phyloP scores from a whole-genome alignment of 2,888 invertebrate genomes.

The Maniola hyperantus region DNA sequence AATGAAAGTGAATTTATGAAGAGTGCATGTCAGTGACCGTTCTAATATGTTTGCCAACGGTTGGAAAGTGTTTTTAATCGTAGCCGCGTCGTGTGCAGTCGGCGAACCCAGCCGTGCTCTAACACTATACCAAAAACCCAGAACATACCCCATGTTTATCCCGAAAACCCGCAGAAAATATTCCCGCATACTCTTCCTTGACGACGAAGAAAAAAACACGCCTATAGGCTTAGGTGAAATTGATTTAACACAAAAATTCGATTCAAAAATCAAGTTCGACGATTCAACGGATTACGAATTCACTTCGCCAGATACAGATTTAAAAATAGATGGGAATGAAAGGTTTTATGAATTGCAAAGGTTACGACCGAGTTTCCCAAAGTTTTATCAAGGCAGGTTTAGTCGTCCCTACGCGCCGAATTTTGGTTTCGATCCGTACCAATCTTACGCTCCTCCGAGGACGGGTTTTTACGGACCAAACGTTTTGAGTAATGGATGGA shows the following conservation, averaged over 20 bases:
- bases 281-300: slow-evolving; percentile 74
- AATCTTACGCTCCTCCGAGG: slow-evolving; percentile 57
- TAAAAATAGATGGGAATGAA: slow-evolving; percentile 61
- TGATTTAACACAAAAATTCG: slow-evolving; percentile 62
- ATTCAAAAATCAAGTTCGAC: slow-evolving; percentile 76
- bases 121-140: slow-evolving; percentile 62
- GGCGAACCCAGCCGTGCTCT: slow-evolving; percentile 73
- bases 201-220: slow-evolving; percentile 67
- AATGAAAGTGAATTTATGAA: slow-evolving; percentile 74
- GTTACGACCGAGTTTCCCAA: slow-evolving; percentile 51
- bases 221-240: slow-evolving; percentile 70
- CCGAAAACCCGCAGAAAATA: slow-evolving; percentile 60
- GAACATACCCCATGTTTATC: slow-evolving; percentile 67
- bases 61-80: slow-evolving; percentile 77
- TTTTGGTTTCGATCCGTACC: slow-evolving; percentile 63
- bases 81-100: slow-evolving; percentile 61
- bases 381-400: slow-evolving; percentile 66
- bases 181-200: slow-evolving; percentile 66
- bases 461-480: slow-evolving; percentile 59
- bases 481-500: slow-evolving; percentile 59
- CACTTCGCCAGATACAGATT: slow-evolving; percentile 59
- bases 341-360: slow-evolving; percentile 66
- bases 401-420: slow-evolving; percentile 67
- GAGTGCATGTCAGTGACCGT: slow-evolving; percentile 66
- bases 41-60: slow-evolving; percentile 75